Evolutionary conservation across 2,113 vertebrate genomes (phyloP).

Genomic region (Scytalopus superciliaris): DNA sequence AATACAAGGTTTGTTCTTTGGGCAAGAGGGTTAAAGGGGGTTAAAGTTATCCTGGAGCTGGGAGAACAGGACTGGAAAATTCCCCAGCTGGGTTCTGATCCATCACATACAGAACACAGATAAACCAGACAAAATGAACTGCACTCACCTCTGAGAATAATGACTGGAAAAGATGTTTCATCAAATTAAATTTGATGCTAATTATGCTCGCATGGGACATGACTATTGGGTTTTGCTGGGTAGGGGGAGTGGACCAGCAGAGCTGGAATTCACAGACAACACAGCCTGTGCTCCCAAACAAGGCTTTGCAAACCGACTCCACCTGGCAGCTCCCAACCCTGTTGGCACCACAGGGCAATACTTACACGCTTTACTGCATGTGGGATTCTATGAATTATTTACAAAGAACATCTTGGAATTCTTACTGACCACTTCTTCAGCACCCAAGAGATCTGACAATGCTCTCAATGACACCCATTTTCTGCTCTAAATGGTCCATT

Average conservation of each 20-base stretch:
- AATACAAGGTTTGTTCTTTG: not conserved
- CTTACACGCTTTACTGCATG: not conserved
- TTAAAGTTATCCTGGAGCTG: not conserved
- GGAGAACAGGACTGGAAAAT: not conserved
- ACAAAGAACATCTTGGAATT: not conserved
- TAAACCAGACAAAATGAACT: constrained; percentile 1
- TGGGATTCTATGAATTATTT: not conserved
- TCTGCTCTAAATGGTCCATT: not conserved
- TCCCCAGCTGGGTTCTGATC: not conserved
- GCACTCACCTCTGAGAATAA: not conserved
- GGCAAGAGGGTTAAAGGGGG: not conserved
- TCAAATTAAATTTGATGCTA: too few relatives aligned
- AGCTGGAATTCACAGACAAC: not conserved
- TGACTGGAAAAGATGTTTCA: too few relatives aligned
- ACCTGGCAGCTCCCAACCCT: not conserved
- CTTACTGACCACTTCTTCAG: not conserved
- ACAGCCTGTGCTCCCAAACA: not conserved
- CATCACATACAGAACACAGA: not conserved
- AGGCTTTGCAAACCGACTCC: too few relatives aligned
- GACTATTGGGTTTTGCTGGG: not conserved
- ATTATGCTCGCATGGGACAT: not conserved
- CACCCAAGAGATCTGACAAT: not conserved
- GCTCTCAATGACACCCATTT: not conserved
- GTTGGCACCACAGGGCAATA: rapidly evolving
- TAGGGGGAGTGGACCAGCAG: not conserved